These are phyloP conservation scores for Hyperopisus bebe DNA, from an alignment of 2,113 vertebrate genomes.

Conservation along the genomic window DNA sequence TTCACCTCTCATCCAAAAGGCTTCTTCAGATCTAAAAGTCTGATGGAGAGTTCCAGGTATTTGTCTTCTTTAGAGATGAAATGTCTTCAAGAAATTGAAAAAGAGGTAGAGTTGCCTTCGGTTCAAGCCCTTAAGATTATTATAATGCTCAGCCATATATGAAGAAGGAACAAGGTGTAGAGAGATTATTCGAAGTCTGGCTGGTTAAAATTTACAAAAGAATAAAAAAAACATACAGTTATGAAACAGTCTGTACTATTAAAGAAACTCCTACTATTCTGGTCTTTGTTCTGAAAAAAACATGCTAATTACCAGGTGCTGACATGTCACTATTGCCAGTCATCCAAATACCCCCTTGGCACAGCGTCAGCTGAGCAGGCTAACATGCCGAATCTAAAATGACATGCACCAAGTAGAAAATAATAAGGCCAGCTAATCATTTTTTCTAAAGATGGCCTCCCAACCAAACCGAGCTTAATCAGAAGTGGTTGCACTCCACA, in stretches of 20 bases:
- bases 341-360: background rate
- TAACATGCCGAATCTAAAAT: background rate
- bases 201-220: background rate
- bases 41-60: too few species aligned
- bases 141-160: too few species aligned
- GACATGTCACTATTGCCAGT: background rate
- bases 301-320: background rate
- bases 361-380: background rate
- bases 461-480: background rate
- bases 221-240: background rate
- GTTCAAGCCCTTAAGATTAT: too few species aligned
- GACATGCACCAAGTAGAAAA: background rate
- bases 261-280: background rate
- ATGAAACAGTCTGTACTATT: background rate
- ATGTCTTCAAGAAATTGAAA: too few species aligned
- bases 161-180: background rate
- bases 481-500: background rate
- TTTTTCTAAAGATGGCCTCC: background rate
- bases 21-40: too few species aligned
- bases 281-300: background rate
- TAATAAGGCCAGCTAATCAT: background rate
- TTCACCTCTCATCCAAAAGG: too few species aligned
- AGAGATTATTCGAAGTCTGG: background rate
- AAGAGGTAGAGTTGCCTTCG: too few species aligned
- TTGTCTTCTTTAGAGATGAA: too few species aligned